Evolutionary conservation across 2,888 invertebrate genomes (phyloP).

Genomic region (Caradrina clavipalpis): DNA sequence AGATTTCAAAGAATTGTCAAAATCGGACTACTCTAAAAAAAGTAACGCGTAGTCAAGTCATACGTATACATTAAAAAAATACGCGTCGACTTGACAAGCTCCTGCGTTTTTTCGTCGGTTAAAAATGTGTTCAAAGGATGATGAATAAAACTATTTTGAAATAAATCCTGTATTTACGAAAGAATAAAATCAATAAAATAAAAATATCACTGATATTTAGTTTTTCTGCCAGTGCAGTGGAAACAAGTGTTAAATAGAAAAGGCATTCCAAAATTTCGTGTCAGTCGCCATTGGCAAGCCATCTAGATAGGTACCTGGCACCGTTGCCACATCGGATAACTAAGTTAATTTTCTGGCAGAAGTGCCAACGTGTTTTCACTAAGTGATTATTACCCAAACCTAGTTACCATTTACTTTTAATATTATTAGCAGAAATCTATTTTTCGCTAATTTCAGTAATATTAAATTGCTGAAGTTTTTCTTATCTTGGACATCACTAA

Average conservation of each 20-base stretch:
- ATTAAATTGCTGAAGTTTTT: background rate
- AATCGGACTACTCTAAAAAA: too few relatives aligned
- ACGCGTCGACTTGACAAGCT: too few relatives aligned
- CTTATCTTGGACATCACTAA: too few relatives aligned
- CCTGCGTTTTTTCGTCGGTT: too few relatives aligned
- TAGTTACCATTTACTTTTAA: constrained; percentile 26
- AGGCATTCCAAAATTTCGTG: constrained; percentile 14
- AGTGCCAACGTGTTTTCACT: constrained; percentile 56
- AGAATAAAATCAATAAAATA: too few relatives aligned
- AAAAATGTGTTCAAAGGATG: too few relatives aligned
- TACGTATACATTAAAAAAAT: too few relatives aligned
- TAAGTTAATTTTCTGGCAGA: constrained; percentile 60
- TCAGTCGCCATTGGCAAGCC: constrained; percentile 45
- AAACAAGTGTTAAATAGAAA: constrained; percentile 29
- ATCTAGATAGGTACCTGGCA: constrained; percentile 52
- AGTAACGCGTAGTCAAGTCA: too few relatives aligned
- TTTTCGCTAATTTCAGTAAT: background rate
- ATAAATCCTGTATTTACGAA: too few relatives aligned
- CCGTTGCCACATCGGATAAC: constrained; percentile 57
- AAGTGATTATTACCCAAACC: constrained; percentile 55
- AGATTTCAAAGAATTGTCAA: too few relatives aligned
- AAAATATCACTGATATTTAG: background rate
- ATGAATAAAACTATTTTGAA: too few relatives aligned
- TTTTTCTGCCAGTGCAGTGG: background rate
- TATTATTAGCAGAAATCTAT: background rate